A percentile compares a stretch with the other conserved stretches of the same genome.
These are phyloP conservation scores for Eueides isabella DNA, from an alignment of 1,140 invertebrate species.

Conservation along the genomic window DNA sequence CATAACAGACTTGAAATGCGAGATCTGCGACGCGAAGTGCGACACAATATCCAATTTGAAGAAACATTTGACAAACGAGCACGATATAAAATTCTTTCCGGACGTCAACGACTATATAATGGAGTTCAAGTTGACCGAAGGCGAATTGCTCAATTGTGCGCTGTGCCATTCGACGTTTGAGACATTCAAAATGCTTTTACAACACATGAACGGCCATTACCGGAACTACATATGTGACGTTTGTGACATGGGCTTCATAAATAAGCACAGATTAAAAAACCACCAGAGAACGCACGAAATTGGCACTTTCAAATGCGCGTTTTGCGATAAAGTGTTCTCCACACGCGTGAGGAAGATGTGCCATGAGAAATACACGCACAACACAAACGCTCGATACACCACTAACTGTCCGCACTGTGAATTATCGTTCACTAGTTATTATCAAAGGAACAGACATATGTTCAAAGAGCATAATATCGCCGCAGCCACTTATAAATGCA, in stretches of 20 bases:
- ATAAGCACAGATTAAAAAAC: constrained; percentile 78
- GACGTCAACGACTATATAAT: constrained; percentile 66
- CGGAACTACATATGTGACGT: constrained; percentile 89
- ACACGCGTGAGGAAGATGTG: constrained; percentile 59
- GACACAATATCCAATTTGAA: constrained; percentile 56
- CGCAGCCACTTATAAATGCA: constrained; percentile 63
- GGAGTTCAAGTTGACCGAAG: constrained; percentile 63
- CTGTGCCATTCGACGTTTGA: constrained; percentile 64
- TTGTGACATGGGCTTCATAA: constrained; percentile 87
- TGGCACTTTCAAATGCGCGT: constrained; percentile 61
- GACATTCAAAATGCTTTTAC: constrained; percentile 69
- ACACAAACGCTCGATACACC: constrained; percentile 59
- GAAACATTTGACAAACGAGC: constrained; percentile 54
- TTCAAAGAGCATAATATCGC: constrained; percentile 57
- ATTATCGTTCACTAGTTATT: constrained; percentile 66
- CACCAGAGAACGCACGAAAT: constrained; percentile 75
- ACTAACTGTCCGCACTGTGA: constrained; percentile 69
- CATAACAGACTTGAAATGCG: constrained; percentile 66
- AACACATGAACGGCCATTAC: constrained; percentile 78
- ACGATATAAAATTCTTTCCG: constrained; percentile 60
- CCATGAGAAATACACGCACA: constrained; percentile 71
- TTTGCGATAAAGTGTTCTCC: constrained; percentile 76
- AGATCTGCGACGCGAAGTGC: constrained; percentile 47
- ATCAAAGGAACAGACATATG: constrained; percentile 71
- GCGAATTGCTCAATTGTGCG: constrained; percentile 59